phyloP scores from a whole-genome alignment of 2,888 invertebrate species.

The Thymelicus sylvestris region DNA sequence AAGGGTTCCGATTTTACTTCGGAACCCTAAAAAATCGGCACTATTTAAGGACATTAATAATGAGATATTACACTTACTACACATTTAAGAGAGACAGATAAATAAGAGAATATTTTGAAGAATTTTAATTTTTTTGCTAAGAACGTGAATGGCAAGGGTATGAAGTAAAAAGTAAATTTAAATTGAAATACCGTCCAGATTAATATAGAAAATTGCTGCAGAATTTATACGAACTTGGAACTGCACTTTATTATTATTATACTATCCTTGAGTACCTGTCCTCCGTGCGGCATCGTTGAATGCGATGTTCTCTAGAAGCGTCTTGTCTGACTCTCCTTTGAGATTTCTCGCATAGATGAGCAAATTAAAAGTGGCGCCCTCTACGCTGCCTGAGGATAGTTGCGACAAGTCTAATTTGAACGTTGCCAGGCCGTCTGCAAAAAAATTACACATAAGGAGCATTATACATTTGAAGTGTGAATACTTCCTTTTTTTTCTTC shows the following conservation, averaged over 20 bases:
- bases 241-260: slow-evolving; percentile 23
- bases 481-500: too few species aligned
- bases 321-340: slow-evolving; percentile 93
- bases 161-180: too few species aligned
- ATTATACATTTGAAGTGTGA: too few species aligned
- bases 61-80: too few species aligned
- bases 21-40: too few species aligned
- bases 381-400: slow-evolving; percentile 80
- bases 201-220: background rate
- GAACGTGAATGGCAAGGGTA: too few species aligned
- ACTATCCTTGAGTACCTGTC: slow-evolving; percentile 84
- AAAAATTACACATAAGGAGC: slow-evolving; percentile 15
- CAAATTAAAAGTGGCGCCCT: slow-evolving; percentile 87
- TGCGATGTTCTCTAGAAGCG: slow-evolving; percentile 93
- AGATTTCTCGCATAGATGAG: slow-evolving; percentile 93
- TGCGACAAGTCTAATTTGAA: slow-evolving; percentile 86
- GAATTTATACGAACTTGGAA: background rate
- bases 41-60: too few species aligned
- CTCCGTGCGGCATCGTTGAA: slow-evolving; percentile 94
- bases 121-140: too few species aligned
- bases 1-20: too few species aligned
- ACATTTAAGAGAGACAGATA: too few species aligned
- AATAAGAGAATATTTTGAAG: too few species aligned
- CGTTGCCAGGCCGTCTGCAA: slow-evolving; percentile 70
- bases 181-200: too few species aligned